These are phyloP conservation scores for Peromyscus melanophrys DNA, from an alignment of 2,797 vertebrate genomes.

Conservation along the genomic window DNA sequence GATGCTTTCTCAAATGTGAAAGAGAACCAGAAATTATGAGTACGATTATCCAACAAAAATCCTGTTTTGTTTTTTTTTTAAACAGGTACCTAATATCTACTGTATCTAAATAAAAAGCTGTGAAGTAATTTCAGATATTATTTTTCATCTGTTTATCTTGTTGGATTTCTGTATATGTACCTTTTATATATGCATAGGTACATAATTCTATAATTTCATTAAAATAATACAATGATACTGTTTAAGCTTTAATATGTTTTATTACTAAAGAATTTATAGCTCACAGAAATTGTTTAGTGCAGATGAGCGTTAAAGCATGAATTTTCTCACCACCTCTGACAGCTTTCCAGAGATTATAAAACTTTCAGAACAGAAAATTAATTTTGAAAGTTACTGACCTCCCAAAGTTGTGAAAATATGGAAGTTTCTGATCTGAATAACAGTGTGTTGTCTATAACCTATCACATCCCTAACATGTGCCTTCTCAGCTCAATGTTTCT, in stretches of 20 bases:
- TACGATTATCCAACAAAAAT: conserved; percentile 9
- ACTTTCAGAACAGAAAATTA: not conserved
- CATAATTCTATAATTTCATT: not conserved
- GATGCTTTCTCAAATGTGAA: conserved; percentile 4
- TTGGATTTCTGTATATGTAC: not conserved
- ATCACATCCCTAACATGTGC: not conserved
- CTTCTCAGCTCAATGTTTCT: not conserved
- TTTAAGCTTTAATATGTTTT: not conserved
- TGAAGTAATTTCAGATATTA: conserved; percentile 51
- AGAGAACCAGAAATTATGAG: not conserved
- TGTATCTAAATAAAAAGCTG: conserved; percentile 26
- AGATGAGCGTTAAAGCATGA: not conserved
- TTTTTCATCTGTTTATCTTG: not conserved
- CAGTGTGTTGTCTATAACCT: not conserved
- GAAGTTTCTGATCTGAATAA: not conserved
- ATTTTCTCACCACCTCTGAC: not conserved
- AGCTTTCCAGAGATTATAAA: not conserved
- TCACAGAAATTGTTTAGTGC: not conserved
- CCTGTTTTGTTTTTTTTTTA: not conserved
- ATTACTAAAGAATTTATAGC: not conserved
- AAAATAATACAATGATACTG: not conserved
- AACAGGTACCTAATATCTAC: not conserved
- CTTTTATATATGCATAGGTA: not conserved
- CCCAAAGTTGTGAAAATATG: not conserved
- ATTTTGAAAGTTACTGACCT: not conserved